Evolutionary conservation across 2,113 vertebrate species (phyloP).

Genomic region (Macroglossus sobrinus): DNA sequence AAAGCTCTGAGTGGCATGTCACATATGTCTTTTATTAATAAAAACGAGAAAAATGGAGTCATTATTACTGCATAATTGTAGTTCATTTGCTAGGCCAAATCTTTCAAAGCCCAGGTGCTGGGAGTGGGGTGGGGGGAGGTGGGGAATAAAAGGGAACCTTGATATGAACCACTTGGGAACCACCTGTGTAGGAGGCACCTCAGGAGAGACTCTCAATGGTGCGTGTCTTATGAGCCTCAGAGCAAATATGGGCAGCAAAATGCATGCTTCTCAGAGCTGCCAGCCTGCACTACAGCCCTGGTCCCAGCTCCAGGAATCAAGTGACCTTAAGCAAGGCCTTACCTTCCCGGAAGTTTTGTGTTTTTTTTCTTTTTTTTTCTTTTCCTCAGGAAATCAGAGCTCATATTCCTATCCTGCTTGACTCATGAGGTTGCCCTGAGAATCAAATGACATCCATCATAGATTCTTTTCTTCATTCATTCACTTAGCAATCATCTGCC

Average conservation of each 20-base stretch:
- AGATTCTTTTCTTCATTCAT: background rate
- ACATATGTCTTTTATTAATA: slow-evolving; percentile 69
- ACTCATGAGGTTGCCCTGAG: background rate
- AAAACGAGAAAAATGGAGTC: slow-evolving; percentile 64
- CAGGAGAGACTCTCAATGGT: background rate
- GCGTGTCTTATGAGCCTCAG: background rate
- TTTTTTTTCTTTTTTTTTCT: background rate
- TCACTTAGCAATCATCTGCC: background rate
- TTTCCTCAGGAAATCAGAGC: slow-evolving; percentile 19
- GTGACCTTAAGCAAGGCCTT: slow-evolving; percentile 27
- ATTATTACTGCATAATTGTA: slow-evolving; percentile 64
- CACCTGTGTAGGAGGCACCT: slow-evolving; percentile 31
- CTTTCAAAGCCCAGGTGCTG: slow-evolving; percentile 57
- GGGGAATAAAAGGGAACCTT: slow-evolving; percentile 47
- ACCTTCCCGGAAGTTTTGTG: background rate
- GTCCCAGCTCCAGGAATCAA: background rate
- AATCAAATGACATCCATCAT: background rate
- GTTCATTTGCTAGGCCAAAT: slow-evolving; percentile 53
- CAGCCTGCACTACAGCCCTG: background rate
- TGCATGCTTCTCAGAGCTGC: background rate
- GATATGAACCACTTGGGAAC: slow-evolving; percentile 12
- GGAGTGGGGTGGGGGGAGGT: background rate
- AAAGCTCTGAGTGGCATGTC: slow-evolving; percentile 38
- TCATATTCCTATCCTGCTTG: slow-evolving; percentile 23
- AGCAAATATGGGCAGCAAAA: background rate